phyloP scores from a whole-genome alignment of 1,140 invertebrate genomes.

The Colletes latitarsis region DNA sequence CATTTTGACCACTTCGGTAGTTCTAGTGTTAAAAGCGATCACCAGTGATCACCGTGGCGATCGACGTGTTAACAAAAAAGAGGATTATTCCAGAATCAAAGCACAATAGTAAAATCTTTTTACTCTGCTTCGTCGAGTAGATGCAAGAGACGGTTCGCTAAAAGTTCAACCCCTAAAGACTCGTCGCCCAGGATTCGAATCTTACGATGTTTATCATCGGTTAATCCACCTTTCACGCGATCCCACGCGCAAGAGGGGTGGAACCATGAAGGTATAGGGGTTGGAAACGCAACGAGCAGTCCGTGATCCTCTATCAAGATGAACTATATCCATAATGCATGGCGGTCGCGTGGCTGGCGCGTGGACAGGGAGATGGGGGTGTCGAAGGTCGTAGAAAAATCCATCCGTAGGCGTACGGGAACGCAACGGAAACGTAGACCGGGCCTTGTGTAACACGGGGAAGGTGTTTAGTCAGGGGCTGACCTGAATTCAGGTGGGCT shows the following conservation, averaged over 20 bases:
- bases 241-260: background rate
- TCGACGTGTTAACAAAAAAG: too few relatives aligned
- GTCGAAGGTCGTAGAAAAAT: constrained; percentile 40
- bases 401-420: constrained; percentile 14
- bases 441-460: constrained; percentile 55
- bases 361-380: constrained; percentile 25
- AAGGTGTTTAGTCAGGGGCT: constrained; percentile 80
- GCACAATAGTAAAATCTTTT: too few relatives aligned
- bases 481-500: constrained; percentile 82
- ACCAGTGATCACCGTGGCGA: too few relatives aligned
- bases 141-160: too few relatives aligned
- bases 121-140: too few relatives aligned
- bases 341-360: constrained; percentile 12
- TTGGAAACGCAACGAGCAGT: background rate
- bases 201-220: background rate
- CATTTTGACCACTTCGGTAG: too few relatives aligned
- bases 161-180: background rate
- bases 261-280: too few relatives aligned
- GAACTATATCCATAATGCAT: constrained; percentile 45
- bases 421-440: constrained; percentile 43
- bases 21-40: too few relatives aligned
- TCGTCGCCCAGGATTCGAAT: background rate
- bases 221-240: constrained; percentile 9
- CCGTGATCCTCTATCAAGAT: constrained; percentile 39
- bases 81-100: too few relatives aligned